Evolutionary conservation across 2,888 invertebrate species (phyloP).

Genomic region (Podotricha telesiphe): DNA sequence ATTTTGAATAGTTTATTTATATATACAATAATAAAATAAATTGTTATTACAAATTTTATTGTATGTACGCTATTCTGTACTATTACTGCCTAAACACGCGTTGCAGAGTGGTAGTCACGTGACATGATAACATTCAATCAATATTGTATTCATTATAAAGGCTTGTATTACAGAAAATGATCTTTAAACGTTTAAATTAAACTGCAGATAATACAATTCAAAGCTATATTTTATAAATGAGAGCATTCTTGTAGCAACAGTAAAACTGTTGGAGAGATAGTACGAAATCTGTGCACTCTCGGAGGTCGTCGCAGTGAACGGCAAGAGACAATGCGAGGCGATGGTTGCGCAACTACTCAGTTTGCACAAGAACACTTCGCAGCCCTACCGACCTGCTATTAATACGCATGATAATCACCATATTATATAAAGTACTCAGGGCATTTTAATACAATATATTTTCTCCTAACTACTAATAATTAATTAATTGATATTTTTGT

Average conservation of each 20-base stretch:
- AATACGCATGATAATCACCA: conserved; percentile 31
- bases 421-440: conserved; percentile 10
- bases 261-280: conserved; percentile 31
- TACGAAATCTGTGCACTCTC: conserved; percentile 42
- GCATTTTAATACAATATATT: conserved; percentile 1
- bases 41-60: conserved; percentile 5
- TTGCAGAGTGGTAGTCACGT: conserved; percentile 55
- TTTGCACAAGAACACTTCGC: conserved; percentile 70
- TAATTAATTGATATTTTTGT: not conserved
- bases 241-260: conserved; percentile 6
- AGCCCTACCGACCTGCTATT: conserved; percentile 61
- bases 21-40: conserved; percentile 11
- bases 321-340: conserved; percentile 81
- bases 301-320: conserved; percentile 81
- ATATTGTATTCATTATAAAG: conserved; percentile 41
- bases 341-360: conserved; percentile 76
- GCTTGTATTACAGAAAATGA: conserved; percentile 21
- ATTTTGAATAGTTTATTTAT: not conserved
- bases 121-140: conserved; percentile 51
- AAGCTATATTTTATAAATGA: conserved; percentile 9
- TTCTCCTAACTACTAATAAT: no score
- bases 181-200: conserved; percentile 31
- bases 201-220: conserved; percentile 10
- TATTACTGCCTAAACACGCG: conserved; percentile 51
- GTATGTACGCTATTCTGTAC: not conserved